phyloP scores from a whole-genome alignment of 2,888 invertebrate species.

The Drosophila limbata region DNA sequence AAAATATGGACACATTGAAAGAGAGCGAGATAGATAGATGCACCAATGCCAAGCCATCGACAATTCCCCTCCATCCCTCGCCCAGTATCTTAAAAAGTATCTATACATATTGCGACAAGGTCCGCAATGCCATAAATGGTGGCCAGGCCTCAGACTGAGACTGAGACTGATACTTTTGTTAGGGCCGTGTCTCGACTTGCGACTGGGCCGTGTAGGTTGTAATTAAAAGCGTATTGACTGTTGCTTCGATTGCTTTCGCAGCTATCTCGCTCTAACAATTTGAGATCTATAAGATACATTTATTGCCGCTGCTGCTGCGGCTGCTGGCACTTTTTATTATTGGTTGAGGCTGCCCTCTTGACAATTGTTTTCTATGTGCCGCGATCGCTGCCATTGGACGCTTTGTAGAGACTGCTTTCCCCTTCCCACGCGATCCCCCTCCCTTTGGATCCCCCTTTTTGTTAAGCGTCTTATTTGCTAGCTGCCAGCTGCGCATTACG shows the following conservation, averaged over 20 bases:
- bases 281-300: constrained; percentile 37
- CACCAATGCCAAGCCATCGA: constrained; percentile 59
- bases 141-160: constrained; percentile 36
- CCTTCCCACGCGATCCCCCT: not conserved
- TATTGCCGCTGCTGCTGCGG: constrained; percentile 21
- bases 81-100: constrained; percentile 14
- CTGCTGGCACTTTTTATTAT: constrained; percentile 55
- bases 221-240: constrained; percentile 80
- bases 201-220: constrained; percentile 60
- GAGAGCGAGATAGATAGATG: constrained; percentile 13
- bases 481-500: constrained; percentile 75
- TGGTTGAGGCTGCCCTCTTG: constrained; percentile 55
- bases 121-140: constrained; percentile 77
- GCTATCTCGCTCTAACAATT: constrained; percentile 59
- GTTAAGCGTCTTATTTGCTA: constrained; percentile 48
- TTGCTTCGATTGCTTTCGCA: constrained; percentile 59
- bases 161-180: constrained; percentile 60
- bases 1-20: not conserved
- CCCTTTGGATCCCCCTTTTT: not conserved
- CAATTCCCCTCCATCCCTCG: constrained; percentile 1
- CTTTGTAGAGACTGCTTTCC: constrained; percentile 26
- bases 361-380: constrained; percentile 48
- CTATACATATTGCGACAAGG: constrained; percentile 56
- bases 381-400: constrained; percentile 53
- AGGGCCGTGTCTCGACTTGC: constrained; percentile 54